A percentile compares a stretch with the other conserved stretches of the same genome.
Evolutionary conservation across 2,888 invertebrate species (phyloP).

Genomic region (Dynastes maya): DNA sequence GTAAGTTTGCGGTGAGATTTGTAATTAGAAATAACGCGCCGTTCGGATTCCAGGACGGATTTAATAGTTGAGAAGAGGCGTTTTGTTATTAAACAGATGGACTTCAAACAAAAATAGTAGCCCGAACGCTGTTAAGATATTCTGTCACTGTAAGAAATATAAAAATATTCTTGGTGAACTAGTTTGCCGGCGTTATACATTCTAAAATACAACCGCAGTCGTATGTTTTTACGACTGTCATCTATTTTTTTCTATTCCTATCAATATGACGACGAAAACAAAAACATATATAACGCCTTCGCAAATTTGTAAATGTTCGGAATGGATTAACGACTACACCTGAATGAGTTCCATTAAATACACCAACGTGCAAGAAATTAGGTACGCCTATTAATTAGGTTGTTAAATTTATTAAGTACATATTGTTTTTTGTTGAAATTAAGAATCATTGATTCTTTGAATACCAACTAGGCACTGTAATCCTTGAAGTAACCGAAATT

Average conservation of each 20-base stretch:
- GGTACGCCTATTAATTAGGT: no score
- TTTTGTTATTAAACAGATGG: conserved; percentile 37
- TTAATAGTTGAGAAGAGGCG: conserved; percentile 2
- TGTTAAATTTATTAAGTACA: no score
- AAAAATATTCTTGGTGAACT: conserved; percentile 23
- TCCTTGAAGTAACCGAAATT: no score
- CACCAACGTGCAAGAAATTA: no score
- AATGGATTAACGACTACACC: neutral
- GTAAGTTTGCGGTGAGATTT: neutral
- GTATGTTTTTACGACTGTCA: neutral
- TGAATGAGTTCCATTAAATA: conserved; percentile 1
- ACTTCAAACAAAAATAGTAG: conserved; percentile 8
- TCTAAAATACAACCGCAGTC: conserved; percentile 1
- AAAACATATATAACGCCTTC: neutral
- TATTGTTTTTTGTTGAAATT: no score
- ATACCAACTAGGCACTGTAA: no score
- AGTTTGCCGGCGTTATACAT: neutral
- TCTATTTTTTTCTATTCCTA: neutral
- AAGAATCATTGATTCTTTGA: no score
- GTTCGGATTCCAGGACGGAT: neutral
- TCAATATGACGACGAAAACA: neutral
- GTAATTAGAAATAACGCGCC: conserved; percentile 2
- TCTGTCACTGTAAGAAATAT: neutral
- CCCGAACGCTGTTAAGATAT: conserved; percentile 2
- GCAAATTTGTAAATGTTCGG: neutral